Evolutionary conservation across 1,140 invertebrate species (phyloP), one percentile per base, ranked within the genome.

Genomic region (Idris sp.): DNA sequence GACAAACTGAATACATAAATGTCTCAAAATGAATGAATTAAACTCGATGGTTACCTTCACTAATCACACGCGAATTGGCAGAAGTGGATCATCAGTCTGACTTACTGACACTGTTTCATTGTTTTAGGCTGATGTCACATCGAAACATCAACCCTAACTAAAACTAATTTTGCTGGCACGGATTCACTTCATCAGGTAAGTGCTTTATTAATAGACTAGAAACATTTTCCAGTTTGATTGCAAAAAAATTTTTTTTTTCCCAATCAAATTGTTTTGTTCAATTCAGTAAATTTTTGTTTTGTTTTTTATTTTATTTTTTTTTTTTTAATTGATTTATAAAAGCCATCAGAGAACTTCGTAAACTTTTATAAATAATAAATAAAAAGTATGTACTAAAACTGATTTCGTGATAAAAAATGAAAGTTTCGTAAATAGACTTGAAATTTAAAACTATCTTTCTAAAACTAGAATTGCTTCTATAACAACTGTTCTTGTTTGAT

Each of bases 41-140:
- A 67, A 44, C 11, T 15, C 0, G 30, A 43, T n/a, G n/a, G n/a
- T 14, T 48, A 40, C 25, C 11, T 59, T 31, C 19, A 13, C 30
- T 59, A 53, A 59, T 61, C 56, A 38, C 40, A 19, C 25, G 31
- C 26, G 48, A 36, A 33, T 28, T 54, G 35, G 36, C 40, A 54
- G 41, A 49, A 61, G 33, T 46, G 67, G 58, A 68, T 73, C 46
- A 53, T 49, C 40, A 40, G 40, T 71, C 51, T 44, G 58, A 49
- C 54, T 78, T 68, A 68, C 71, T 76, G 74, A 76, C 65, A 76
- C 68, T 71, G 44, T 69, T 73, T 73, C 64, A 72, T 69, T 71
- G 65, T 75, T 78, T 74, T 30, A 33, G 35, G 25, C 61, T 65
- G 59, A 68, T 64, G 71, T 74, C 76, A 78, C 48, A 43, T 71